These are phyloP conservation scores for Hartigia nigra DNA, from an alignment of 2,888 invertebrate species.

Conservation along the genomic window DNA sequence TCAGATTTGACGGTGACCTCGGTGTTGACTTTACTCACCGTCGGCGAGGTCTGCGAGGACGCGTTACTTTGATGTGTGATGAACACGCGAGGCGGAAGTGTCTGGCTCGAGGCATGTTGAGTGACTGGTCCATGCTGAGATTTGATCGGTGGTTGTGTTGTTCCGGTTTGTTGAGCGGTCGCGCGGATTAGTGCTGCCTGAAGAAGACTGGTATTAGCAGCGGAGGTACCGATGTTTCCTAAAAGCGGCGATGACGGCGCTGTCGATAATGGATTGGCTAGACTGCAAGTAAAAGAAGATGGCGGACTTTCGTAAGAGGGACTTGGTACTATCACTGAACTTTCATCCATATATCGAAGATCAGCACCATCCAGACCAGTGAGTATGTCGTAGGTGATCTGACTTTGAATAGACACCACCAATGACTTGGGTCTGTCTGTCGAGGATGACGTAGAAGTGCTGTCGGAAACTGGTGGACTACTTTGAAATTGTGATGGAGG, in stretches of 20 bases:
- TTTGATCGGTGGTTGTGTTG: conserved; percentile 55
- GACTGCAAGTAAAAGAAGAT: conserved; percentile 68
- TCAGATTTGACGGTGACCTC: conserved; percentile 76
- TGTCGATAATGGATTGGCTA: conserved; percentile 67
- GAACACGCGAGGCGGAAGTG: conserved; percentile 61
- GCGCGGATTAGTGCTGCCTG: conserved; percentile 81
- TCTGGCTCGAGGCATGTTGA: conserved; percentile 60
- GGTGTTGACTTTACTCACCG: conserved; percentile 75
- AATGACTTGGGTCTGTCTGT: conserved; percentile 50
- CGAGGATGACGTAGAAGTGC: conserved; percentile 66
- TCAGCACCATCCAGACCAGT: conserved; percentile 87
- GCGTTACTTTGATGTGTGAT: conserved; percentile 60
- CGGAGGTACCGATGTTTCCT: conserved; percentile 64
- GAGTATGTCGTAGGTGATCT: conserved; percentile 79
- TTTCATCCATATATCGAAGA: conserved; percentile 91
- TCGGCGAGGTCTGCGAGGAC: conserved; percentile 62
- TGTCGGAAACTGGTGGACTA: conserved; percentile 75
- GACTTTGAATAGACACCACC: conserved; percentile 67
- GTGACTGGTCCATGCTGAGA: conserved; percentile 43
- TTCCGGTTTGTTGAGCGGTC: conserved; percentile 69
- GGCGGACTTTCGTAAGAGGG: conserved; percentile 84
- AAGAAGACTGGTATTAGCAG: conserved; percentile 75
- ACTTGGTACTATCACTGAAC: conserved; percentile 84
- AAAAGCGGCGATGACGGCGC: conserved; percentile 73
- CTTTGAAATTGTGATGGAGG: conserved; percentile 80